These are phyloP conservation scores for Temnothorax longispinosus DNA, from an alignment of 1,140 invertebrate species.

Conservation along the genomic window DNA sequence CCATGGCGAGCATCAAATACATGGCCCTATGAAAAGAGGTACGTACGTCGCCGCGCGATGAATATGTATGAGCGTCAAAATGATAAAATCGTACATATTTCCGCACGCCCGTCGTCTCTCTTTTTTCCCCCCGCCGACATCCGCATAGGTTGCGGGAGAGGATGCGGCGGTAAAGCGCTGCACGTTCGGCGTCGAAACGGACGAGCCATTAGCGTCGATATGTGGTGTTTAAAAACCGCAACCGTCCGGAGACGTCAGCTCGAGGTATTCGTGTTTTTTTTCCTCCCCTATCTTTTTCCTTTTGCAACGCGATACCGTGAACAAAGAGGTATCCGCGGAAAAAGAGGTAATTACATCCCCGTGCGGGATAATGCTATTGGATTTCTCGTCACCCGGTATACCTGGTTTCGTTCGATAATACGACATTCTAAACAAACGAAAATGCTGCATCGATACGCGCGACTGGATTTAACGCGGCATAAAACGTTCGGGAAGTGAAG, in stretches of 20 bases:
- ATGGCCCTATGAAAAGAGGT: slow-evolving; percentile 60
- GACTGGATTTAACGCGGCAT: slow-evolving; percentile 32
- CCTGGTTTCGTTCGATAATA: background rate
- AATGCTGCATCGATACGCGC: slow-evolving; percentile 44
- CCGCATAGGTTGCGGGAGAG: background rate
- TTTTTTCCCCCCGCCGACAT: no score
- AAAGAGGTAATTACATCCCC: slow-evolving; percentile 42
- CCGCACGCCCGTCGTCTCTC: slow-evolving; percentile 19
- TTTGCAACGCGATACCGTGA: background rate
- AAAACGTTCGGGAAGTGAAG: slow-evolving; percentile 34
- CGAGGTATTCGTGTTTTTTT: slow-evolving; percentile 12
- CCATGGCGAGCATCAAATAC: slow-evolving; percentile 37
- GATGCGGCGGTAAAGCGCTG: slow-evolving; percentile 11
- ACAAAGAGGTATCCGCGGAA: slow-evolving; percentile 37
- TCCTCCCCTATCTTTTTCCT: background rate
- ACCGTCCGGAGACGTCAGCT: slow-evolving; percentile 10
- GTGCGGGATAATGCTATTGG: slow-evolving; percentile 3
- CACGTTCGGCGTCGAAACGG: slow-evolving; percentile 39
- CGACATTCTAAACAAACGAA: slow-evolving; percentile 6
- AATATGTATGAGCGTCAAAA: slow-evolving; percentile 74
- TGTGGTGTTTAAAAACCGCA: slow-evolving; percentile 66
- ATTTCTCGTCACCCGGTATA: slow-evolving; percentile 39
- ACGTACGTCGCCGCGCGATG: slow-evolving; percentile 61
- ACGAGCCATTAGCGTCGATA: slow-evolving; percentile 71
- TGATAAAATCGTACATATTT: slow-evolving; percentile 74